Conservation (phyloP, 2,888 invertebrate species). For the Macaria liturata region DNA sequence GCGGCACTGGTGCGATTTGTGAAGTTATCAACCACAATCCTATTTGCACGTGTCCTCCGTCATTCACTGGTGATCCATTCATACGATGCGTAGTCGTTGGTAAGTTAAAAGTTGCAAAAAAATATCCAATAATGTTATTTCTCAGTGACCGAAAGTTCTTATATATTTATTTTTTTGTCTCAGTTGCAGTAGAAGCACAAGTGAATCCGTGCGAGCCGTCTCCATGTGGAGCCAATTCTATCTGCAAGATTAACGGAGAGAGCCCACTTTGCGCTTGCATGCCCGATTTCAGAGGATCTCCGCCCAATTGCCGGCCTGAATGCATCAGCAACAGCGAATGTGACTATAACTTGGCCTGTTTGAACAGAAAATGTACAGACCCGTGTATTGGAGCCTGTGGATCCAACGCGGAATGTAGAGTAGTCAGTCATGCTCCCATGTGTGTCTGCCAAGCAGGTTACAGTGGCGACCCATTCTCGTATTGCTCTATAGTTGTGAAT, state of each 20-base stretch:
- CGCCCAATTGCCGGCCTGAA: conserved; percentile 91
- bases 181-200: conserved; percentile 50
- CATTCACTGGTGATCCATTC: conserved; percentile 91
- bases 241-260: conserved; percentile 86
- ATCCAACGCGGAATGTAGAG: conserved; percentile 88
- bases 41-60: conserved; percentile 88
- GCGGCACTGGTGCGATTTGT: conserved; percentile 88
- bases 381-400: conserved; percentile 90
- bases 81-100: conserved; percentile 84
- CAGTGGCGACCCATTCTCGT: conserved; percentile 90
- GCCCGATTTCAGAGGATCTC: conserved; percentile 85
- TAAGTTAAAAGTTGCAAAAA: conserved; percentile 37
- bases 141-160: neutral
- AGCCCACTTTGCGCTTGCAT: conserved; percentile 90
- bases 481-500: conserved; percentile 75
- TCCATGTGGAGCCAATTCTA: conserved; percentile 90
- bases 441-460: conserved; percentile 88
- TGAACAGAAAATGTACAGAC: conserved; percentile 89
- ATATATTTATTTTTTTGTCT: conserved; percentile 11
- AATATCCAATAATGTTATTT: neutral
- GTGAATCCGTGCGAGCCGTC: conserved; percentile 86
- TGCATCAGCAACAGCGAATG: conserved; percentile 92
- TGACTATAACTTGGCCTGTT: conserved; percentile 86
- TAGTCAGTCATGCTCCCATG: conserved; percentile 89
- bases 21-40: conserved; percentile 90